Base-by-base conservation (phyloP, 2,888 invertebrate genomes). In the Zootermopsis nevadensis region DNA sequence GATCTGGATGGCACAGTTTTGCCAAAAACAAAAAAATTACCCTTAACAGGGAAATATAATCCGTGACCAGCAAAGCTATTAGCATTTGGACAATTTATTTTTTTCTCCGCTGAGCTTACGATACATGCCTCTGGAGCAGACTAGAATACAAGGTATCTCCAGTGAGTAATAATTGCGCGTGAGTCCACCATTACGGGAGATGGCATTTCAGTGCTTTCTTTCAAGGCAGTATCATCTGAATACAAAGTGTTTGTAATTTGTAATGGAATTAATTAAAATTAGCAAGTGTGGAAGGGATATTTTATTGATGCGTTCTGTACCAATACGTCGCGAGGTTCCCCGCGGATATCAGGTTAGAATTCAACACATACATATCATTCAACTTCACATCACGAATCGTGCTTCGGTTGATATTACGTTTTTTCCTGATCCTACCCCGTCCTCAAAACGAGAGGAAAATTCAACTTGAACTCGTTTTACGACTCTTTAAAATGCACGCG, bases 341-440 rank as follows among this genome's bases (percentile, higher is more conserved):
- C 27, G 27, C 55, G 35, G 79, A 79, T 79, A 48, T 69, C 24
- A 35, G 66, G 66, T 82, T 82, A 82, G 82, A 66, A 82, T 82
- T 77, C 82, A 77, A 66, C 60, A 76, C 83, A 83, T 80, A 66
- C 31, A 60, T 76, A 80, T 76, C 74, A 74, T 83, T 83, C 74
- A 48, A 31, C 66, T 81, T 55, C 83, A 22, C 55, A 81, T 80
- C 83, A 83, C 83, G 83, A 81, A 48, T 66, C 79, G 31, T 48
- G 35, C 42, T 84, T 53, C 66, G 80, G 66, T 84, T 69, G 76
- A 80, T 84, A 84, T 84, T 84, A 84, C 84, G 80, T 81, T 84
- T 81, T 84, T 84, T n/a, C n/a, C n/a, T 83, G 80, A 84, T 84
- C 82, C 77, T n/a, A 31, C 81, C 30, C 60, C 38, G 8, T 35